These are phyloP conservation scores for Desoria tigrina DNA, from an alignment of 2,888 invertebrate genomes.

Conservation along the genomic window DNA sequence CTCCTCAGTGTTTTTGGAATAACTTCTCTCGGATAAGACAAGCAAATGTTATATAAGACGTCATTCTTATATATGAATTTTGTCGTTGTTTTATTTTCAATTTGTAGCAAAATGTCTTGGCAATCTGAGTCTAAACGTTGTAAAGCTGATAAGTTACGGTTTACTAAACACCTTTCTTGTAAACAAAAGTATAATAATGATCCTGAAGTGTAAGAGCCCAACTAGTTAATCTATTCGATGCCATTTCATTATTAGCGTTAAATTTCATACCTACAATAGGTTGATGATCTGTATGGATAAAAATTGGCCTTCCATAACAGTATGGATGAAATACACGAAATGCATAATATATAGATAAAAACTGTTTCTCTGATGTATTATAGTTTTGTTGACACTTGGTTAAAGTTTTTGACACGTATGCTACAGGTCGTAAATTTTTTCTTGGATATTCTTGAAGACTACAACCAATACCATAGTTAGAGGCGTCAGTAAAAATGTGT, in stretches of 20 bases:
- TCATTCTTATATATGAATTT: not conserved
- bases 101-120: not conserved
- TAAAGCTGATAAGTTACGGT: not conserved
- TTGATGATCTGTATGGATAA: slow-evolving; percentile 12
- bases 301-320: slow-evolving; percentile 18
- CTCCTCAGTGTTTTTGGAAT: not conserved
- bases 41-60: not conserved
- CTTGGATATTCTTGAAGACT: not conserved
- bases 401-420: slow-evolving; percentile 4
- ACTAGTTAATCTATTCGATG: slow-evolving; percentile 5
- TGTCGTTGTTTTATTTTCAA: not conserved
- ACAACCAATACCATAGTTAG: not conserved
- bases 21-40: not conserved
- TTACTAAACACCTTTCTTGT: not conserved
- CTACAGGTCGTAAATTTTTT: slow-evolving; percentile 1
- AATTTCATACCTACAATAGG: slow-evolving; percentile 14
- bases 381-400: slow-evolving; percentile 1
- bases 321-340: slow-evolving; percentile 12
- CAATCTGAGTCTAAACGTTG: not conserved
- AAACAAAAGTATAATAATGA: not conserved
- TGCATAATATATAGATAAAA: slow-evolving; percentile 12
- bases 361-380: slow-evolving; percentile 5
- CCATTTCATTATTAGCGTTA: slow-evolving; percentile 6
- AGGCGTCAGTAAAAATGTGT: slow-evolving; percentile 11
- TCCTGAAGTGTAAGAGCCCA: slow-evolving; percentile 17